Conservation (phyloP, 2,797 vertebrate species). For the Tolypeutes matacus region DNA sequence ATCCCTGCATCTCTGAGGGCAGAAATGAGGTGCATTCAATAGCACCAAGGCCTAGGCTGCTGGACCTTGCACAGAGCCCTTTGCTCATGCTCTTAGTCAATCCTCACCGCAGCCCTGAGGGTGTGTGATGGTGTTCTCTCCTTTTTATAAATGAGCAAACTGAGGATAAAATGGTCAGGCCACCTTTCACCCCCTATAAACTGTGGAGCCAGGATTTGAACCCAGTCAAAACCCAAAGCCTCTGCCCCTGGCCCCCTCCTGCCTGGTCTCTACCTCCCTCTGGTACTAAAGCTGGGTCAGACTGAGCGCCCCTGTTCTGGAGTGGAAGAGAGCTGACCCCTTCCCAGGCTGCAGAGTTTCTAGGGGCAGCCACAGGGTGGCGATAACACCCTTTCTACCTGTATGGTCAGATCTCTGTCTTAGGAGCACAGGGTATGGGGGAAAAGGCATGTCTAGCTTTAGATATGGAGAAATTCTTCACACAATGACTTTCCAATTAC, state of each 20-base stretch:
- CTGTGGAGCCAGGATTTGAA: neutral
- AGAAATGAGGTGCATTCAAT: accelerated
- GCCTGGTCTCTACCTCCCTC: no score
- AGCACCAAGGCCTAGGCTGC: neutral
- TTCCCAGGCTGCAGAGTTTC: neutral
- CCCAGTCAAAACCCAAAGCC: neutral
- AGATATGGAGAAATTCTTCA: neutral
- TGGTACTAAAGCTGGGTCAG: neutral
- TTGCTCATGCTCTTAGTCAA: neutral
- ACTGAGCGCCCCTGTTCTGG: neutral
- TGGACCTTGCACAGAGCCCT: accelerated
- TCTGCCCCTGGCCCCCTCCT: neutral
- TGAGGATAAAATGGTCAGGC: neutral
- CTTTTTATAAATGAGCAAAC: neutral
- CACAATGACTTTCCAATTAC: neutral
- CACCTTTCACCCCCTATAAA: neutral
- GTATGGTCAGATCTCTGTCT: neutral
- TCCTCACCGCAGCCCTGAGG: neutral
- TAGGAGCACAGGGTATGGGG: neutral
- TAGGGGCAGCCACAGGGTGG: neutral
- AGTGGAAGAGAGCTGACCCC: neutral
- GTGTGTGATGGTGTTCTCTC: neutral
- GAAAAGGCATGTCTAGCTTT: neutral
- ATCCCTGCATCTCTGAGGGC: neutral
- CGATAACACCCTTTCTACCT: neutral